Evolutionary conservation across 2,113 vertebrate species (phyloP), one percentile per base, ranked within the genome.

Genomic region (Hipposideros armiger): DNA sequence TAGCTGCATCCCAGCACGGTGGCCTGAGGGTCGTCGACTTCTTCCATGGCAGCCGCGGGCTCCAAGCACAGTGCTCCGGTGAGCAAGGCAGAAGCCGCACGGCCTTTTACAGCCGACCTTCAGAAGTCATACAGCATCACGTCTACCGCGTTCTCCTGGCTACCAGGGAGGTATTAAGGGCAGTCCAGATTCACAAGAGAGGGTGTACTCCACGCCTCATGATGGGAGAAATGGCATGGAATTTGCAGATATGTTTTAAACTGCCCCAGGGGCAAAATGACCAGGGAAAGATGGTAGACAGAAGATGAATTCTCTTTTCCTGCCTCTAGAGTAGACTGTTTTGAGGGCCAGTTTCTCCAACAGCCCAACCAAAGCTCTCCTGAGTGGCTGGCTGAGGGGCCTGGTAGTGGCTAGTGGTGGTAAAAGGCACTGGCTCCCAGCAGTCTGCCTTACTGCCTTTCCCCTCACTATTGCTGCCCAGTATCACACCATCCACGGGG

Each of bases 401-500:
- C 40, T 28, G 30, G 7, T 10, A 50, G 45, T 54, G 64, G 20
- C 69, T 2, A 4, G 15, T 62, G 54, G 62, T 7, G n/a, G 42
- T 28, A 64, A 70, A 50, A 11, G 0, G 7, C 16, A 3, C 19
- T 22, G 40, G n/a, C 10, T 24, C 32, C 13, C 16, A 0, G 50
- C 2, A 2, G 52, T 36, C 45, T 22, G 28, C 30, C 30, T 28
- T 10, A 22, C 54, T 56, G 1, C 60, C 36, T 13, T 64, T 20
- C 5, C n/a, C 32, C 42, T 32, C 11, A 4, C 54, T 64, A 62
- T 56, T 10, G 40, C 32, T 24, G 66, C 26, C 32, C 16, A 24
- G 64, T 9, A n/a, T 45, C 2, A 0, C 20, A 2, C 3, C 0
- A 0, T 42, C 42, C 62, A 40, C 36, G 36, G 36, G 36, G 36